Evolutionary conservation across 2,797 vertebrate genomes (phyloP), one percentile per base, ranked within the genome.

Genomic region (Oreonectes daqikongensis): DNA sequence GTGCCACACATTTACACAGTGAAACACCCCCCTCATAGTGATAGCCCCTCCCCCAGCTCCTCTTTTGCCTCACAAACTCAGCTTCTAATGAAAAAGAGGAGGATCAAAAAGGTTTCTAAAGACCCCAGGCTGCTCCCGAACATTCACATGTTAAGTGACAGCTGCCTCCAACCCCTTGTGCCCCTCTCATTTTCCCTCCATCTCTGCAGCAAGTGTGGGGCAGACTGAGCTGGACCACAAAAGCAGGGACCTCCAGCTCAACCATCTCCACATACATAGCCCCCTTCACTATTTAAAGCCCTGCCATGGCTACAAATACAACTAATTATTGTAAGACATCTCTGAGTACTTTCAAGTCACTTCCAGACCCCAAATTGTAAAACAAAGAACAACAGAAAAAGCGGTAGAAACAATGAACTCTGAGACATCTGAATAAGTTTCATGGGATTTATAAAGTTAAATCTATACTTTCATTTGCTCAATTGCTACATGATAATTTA

Each of bases 71-170:
- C 89, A 85, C 79, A 92, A 93, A 91, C 89, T 91, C 88, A 85
- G 91, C 84, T 91, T 86, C 85, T 85, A 84, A 88, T 76, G 71
- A 79, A 83, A 80, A 78, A 59, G 69, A 66, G 65, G 84, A 88
- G 88, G 89, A 87, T n/a, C n/a, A 83, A 84, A 89, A 86, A 86
- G 84, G 89, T 90, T 90, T 92, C 89, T 88, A 92, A 89, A 92
- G 90, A 90, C 87, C 88, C 89, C 76, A 83, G 85, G 90, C 88
- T 82, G 83, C 87, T 90, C 90, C 82, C 42, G 80, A 92, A 93
- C 90, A 93, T 94, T 94, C 93, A 93, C 90, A 94, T 94, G 93
- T 91, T 94, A 94, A 94, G 90, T 93, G 93, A 93, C 92, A 94
- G 93, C 92, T 94, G 92, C 91, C 90, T 91, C 82, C 81, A 76